Base-by-base conservation (phyloP, 2,113 vertebrate genomes). In the Corynorhinus townsendii region DNA sequence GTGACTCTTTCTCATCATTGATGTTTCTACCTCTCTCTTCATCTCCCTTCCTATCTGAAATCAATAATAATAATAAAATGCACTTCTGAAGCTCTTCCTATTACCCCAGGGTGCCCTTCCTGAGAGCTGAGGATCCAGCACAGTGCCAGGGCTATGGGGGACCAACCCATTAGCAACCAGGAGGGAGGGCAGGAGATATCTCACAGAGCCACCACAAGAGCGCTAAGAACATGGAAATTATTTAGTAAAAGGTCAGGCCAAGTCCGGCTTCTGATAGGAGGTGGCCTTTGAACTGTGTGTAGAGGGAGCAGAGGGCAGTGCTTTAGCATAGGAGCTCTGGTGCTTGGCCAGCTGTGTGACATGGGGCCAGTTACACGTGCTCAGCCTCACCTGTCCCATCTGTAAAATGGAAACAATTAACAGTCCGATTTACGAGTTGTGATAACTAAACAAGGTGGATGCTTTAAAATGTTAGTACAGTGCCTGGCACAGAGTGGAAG, bases 381-480 rank as follows among this genome's bases (percentile, higher is more conserved):
- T 26, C 22, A 30, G 43, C 79, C 83, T 94, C 72, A n/a, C n/a
- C 30, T 54, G 71, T n/a, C 11, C 87, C 69, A 40, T 33, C 69
- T 86, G 80, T 89, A 64, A 90, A 95, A 86, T 40, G 35, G 80
- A 66, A 87, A 45, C 82, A 77, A 83, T 69, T 69, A 77, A 75
- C 52, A 66, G 69, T 56, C 56, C 47, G 19, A 26, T 54, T 38
- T 86, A 54, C 3, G 4, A 59, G 49, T 30, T 56, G 71, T 79
- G 33, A 77, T 20, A 66, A 91, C 49, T 15, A 43, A 43, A 59
- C 35, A 62, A 95, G 80, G 43, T 64, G 35, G 62, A 49, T 52
- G 59, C 45, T 64, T 72, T 82, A 26, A 69, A 80, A 20, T 35
- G 47, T 45, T 62, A 77, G 62, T 47, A 28, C 66, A 40, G 12